Base-by-base conservation (phyloP, 2,113 vertebrate genomes). In the Cinclus cinclus region DNA sequence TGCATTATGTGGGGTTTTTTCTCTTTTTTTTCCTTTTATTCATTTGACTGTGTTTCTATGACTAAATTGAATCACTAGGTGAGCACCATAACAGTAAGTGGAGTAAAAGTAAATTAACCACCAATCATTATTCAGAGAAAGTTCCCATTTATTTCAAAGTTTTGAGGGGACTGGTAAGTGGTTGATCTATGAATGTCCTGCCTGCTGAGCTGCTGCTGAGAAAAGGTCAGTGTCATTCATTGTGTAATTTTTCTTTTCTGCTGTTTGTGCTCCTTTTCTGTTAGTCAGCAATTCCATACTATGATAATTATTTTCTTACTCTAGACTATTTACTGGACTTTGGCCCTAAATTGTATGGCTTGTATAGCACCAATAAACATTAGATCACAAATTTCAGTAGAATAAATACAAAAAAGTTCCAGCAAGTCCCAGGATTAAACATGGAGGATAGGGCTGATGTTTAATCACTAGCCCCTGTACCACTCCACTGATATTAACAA, bases 1-100 rank as follows among this genome's bases (percentile, higher is more conserved):
- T 14, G 2, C 1, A 52, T 27, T 50, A 14, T 67, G 50, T 44
- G 7, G 13, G 10, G 1, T 3, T 41, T 28, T 58, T 47, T 41
- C 8, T 3, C 1, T 2, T 7, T 37, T 30, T 59, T 52, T 52
- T 3, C 5, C 4, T 30, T 44, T 76, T 58, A 35, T 14, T 2
- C 11, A n/a, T 55, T 77, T 69, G 42, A 5, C 37, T 81, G 17
- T 69, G 7, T n/a, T 82, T 56, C 31, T 62, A 3, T 63, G 10
- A 30, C 14, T 52, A 22, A 84, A 78, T 13, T 24, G 9, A 9
- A 55, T 42, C 22, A 31, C 33, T 69, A 55, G 3, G 5, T 56
- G 10, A 59, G 6, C 23, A 33, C 12, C 25, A 13, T 42, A 71
- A 28, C 8, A 83, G n/a, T 28, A 79, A 73, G 31, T 2, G 4